These are phyloP conservation scores for Clitarchus hookeri DNA, from an alignment of 2,888 invertebrate species.

Conservation along the genomic window DNA sequence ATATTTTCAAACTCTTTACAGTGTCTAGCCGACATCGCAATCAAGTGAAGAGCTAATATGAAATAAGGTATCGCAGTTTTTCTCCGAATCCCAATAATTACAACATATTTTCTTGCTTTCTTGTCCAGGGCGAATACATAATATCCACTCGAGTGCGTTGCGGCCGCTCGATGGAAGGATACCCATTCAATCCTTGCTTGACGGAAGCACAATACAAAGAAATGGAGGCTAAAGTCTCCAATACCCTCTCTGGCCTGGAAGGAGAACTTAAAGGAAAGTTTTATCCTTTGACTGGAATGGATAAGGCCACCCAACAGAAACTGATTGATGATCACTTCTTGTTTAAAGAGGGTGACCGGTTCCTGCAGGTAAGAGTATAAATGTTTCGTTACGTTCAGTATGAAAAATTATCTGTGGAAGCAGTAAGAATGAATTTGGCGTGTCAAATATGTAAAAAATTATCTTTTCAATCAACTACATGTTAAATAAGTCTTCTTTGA, in stretches of 20 bases:
- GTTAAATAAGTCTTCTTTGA: too few relatives aligned
- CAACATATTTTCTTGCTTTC: too few relatives aligned
- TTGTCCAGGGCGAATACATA: constrained; percentile 73
- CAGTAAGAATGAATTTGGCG: too few relatives aligned
- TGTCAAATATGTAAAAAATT: too few relatives aligned
- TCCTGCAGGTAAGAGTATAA: constrained; percentile 60
- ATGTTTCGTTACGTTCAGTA: too few relatives aligned
- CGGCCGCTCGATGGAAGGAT: constrained; percentile 88
- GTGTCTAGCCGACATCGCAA: too few relatives aligned
- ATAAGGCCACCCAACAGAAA: constrained; percentile 93
- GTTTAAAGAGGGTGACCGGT: constrained; percentile 95
- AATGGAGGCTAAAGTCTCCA: constrained; percentile 90
- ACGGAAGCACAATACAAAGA: constrained; percentile 97
- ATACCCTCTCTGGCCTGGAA: constrained; percentile 78
- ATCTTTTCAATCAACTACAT: too few relatives aligned
- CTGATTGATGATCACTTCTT: constrained; percentile 98
- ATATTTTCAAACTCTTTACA: too few relatives aligned
- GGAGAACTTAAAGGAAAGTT: constrained; percentile 94
- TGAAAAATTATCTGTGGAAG: too few relatives aligned
- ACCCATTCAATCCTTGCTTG: constrained; percentile 97
- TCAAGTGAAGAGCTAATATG: too few relatives aligned
- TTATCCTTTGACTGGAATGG: constrained; percentile 94
- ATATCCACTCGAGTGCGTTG: constrained; percentile 96
- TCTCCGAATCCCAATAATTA: too few relatives aligned
- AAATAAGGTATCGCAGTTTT: too few relatives aligned